Evolutionary conservation across 2,888 invertebrate genomes (phyloP).

Genomic region (Spodoptera exigua): DNA sequence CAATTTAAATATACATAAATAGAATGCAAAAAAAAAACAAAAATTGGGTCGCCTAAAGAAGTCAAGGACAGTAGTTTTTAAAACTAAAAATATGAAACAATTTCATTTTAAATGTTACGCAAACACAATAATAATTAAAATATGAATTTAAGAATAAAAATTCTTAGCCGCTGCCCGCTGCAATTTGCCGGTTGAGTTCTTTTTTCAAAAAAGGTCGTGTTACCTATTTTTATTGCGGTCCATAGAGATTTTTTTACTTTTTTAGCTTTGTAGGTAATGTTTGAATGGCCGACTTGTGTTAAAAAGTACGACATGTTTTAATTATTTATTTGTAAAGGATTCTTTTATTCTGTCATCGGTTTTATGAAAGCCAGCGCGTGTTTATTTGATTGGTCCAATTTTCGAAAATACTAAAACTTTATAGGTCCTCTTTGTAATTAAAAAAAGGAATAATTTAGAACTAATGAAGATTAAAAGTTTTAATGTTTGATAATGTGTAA

Average conservation of each 20-base stretch:
- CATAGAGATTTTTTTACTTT: slow-evolving; percentile 17
- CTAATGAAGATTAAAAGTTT: too few relatives aligned
- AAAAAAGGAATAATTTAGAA: too few relatives aligned
- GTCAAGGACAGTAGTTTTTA: slow-evolving; percentile 33
- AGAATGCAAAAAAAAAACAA: slow-evolving; percentile 10
- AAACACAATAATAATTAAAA: slow-evolving; percentile 67
- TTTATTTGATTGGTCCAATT: too few relatives aligned
- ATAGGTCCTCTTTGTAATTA: too few relatives aligned
- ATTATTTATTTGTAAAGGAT: neutral
- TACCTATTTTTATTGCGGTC: slow-evolving; percentile 50
- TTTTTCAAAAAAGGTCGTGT: slow-evolving; percentile 47
- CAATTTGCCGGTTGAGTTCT: slow-evolving; percentile 38
- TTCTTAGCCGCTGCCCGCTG: too few relatives aligned
- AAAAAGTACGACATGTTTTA: slow-evolving; percentile 8
- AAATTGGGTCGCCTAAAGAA: slow-evolving; percentile 31
- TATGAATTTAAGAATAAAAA: slow-evolving; percentile 56
- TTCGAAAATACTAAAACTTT: too few relatives aligned
- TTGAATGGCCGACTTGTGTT: slow-evolving; percentile 6
- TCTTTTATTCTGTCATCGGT: neutral
- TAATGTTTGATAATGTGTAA: too few relatives aligned
- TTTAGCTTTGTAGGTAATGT: neutral
- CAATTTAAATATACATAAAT: slow-evolving; percentile 40
- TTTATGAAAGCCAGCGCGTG: too few relatives aligned
- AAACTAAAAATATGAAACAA: slow-evolving; percentile 49
- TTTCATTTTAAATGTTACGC: slow-evolving; percentile 71